Evolutionary conservation across 2,888 invertebrate genomes (phyloP).

Genomic region (Epirrita christyi): DNA sequence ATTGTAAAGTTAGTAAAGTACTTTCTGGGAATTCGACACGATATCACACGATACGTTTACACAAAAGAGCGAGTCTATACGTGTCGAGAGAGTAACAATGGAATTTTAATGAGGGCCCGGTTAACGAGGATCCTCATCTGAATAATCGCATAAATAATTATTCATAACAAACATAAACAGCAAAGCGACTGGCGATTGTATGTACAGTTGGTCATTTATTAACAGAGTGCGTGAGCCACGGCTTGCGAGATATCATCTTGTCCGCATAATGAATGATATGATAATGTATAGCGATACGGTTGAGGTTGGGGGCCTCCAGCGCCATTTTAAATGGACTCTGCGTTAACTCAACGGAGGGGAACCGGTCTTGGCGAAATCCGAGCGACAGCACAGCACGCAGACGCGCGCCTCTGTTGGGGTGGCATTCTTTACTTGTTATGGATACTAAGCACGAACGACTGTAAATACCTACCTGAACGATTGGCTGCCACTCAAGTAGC

Average conservation of each 20-base stretch:
- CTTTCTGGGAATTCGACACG: conserved; percentile 58
- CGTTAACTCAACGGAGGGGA: conserved; percentile 50
- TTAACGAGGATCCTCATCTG: conserved; percentile 72
- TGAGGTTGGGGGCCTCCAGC: conserved; percentile 45
- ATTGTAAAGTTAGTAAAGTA: conserved; percentile 36
- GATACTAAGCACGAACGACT: conserved; percentile 30
- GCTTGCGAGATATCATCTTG: conserved; percentile 48
- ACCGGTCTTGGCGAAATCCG: conserved; percentile 51
- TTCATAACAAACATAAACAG: conserved; percentile 71
- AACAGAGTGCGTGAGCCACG: conserved; percentile 47
- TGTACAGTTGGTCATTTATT: conserved; percentile 53
- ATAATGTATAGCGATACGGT: conserved; percentile 56
- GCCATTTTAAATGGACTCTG: conserved; percentile 53
- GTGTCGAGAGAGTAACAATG: conserved; percentile 67
- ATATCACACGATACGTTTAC: conserved; percentile 52
- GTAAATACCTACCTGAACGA: conserved; percentile 27
- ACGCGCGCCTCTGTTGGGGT: conserved; percentile 6
- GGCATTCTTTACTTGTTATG: conserved; percentile 49
- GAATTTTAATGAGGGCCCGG: conserved; percentile 77
- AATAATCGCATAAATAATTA: conserved; percentile 79
- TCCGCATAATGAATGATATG: conserved; percentile 56
- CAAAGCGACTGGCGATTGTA: conserved; percentile 54
- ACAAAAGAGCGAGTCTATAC: conserved; percentile 63
- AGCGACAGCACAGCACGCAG: conserved; percentile 28
- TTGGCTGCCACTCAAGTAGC: conserved; percentile 11